Evolutionary conservation across 1,140 invertebrate species (phyloP).

Genomic region (Littorina saxatilis): DNA sequence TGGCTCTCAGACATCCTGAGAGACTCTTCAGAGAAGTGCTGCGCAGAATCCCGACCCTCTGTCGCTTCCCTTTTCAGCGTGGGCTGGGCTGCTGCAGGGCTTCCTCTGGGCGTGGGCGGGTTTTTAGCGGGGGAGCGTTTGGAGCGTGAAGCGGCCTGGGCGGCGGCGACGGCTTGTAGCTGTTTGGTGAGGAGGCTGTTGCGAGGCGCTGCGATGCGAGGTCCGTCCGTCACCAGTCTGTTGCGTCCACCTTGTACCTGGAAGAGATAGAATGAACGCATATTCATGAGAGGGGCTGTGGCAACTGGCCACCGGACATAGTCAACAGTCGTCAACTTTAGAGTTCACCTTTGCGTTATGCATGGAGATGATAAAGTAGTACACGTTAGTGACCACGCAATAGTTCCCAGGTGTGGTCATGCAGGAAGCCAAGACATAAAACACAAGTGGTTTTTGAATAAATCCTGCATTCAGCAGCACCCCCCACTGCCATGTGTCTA

Average conservation of each 20-base stretch:
- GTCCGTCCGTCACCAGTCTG: conserved; percentile 46
- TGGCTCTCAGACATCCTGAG: neutral
- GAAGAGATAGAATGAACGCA: neutral
- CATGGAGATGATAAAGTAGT: no score
- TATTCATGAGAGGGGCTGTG: no score
- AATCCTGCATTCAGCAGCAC: no score
- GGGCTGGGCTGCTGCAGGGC: neutral
- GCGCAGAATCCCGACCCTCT: neutral
- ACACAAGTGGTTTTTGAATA: no score
- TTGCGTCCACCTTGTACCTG: conserved; percentile 37
- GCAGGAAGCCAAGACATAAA: no score
- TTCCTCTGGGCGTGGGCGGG: neutral
- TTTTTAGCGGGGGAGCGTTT: neutral
- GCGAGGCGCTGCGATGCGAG: conserved; percentile 8
- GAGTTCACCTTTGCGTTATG: no score
- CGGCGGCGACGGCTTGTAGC: conserved; percentile 46
- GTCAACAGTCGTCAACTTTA: no score
- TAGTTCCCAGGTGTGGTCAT: no score
- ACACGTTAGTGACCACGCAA: no score
- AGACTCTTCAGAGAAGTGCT: neutral
- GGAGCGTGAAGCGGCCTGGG: conserved; percentile 35
- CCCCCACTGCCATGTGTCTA: no score
- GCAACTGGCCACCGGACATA: no score
- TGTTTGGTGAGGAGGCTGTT: conserved; percentile 40
- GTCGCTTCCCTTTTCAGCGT: neutral